These are phyloP conservation scores for Eretmochelys imbricata DNA, from an alignment of 2,113 vertebrate genomes.

Conservation along the genomic window DNA sequence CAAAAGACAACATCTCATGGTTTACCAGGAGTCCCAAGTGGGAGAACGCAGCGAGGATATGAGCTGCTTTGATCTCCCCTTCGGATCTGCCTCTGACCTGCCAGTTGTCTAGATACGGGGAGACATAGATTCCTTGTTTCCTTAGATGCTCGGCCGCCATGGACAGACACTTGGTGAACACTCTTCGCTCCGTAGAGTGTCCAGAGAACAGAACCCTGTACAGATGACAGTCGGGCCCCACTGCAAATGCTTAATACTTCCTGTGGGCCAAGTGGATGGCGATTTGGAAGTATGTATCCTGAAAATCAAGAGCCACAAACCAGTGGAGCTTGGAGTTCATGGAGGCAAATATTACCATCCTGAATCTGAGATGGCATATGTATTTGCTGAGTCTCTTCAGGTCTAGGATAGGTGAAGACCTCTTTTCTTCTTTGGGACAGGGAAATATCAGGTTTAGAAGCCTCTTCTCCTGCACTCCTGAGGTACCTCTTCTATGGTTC, in stretches of 20 bases:
- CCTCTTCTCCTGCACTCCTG: neutral
- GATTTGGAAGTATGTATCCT: neutral
- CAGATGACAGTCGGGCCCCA: neutral
- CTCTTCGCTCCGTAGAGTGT: neutral
- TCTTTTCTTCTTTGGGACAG: neutral
- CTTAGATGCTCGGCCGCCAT: neutral
- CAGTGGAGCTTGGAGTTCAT: neutral
- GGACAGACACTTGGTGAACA: neutral
- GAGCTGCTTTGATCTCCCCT: neutral
- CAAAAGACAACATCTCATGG: neutral
- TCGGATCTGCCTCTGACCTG: neutral
- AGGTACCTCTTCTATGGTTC: neutral
- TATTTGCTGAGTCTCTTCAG: neutral
- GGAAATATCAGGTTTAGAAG: neutral
- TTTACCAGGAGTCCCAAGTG: neutral
- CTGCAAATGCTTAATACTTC: neutral
- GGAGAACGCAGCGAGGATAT: neutral
- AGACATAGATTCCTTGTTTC: neutral
- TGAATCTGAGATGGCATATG: neutral
- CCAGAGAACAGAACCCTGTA: neutral
- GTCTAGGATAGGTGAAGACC: no score
- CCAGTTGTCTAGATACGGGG: no score
- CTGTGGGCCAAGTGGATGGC: neutral
- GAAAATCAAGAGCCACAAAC: neutral
- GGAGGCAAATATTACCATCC: neutral